A percentile compares a stretch with the other conserved stretches of the same genome.
Conservation (phyloP, 2,797 vertebrate genomes). For the Rhodeus uyekii region DNA sequence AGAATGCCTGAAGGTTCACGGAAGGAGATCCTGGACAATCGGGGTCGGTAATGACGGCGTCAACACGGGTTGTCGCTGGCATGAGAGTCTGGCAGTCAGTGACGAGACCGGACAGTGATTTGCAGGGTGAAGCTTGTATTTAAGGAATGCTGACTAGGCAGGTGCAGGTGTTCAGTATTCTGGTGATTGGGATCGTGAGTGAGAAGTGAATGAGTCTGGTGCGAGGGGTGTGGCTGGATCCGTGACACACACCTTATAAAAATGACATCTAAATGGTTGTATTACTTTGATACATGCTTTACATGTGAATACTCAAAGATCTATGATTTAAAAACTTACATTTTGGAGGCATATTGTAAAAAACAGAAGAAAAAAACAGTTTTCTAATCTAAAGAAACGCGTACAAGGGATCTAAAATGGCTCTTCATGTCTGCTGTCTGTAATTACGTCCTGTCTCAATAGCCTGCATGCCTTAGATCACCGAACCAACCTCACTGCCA, state of each 20-base stretch:
- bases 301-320: conserved; percentile 1
- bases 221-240: too few species aligned
- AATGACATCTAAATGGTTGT: conserved; percentile 9
- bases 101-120: too few species aligned
- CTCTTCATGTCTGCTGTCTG: background rate
- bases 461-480: conserved; percentile 13
- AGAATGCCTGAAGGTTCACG: too few species aligned
- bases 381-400: background rate
- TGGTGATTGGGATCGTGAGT: too few species aligned
- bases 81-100: too few species aligned
- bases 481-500: background rate
- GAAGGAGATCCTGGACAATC: too few species aligned
- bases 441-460: conserved; percentile 20
- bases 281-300: conserved; percentile 18
- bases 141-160: too few species aligned
- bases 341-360: background rate
- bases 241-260: conserved; percentile 21
- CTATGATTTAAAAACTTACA: background rate
- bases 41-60: too few species aligned
- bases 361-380: background rate
- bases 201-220: too few species aligned
- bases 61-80: too few species aligned
- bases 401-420: background rate
- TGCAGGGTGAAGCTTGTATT: too few species aligned
- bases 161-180: too few species aligned